phyloP scores from a whole-genome alignment of 2,797 vertebrate genomes.

The Stomatorhinus walkeri region DNA sequence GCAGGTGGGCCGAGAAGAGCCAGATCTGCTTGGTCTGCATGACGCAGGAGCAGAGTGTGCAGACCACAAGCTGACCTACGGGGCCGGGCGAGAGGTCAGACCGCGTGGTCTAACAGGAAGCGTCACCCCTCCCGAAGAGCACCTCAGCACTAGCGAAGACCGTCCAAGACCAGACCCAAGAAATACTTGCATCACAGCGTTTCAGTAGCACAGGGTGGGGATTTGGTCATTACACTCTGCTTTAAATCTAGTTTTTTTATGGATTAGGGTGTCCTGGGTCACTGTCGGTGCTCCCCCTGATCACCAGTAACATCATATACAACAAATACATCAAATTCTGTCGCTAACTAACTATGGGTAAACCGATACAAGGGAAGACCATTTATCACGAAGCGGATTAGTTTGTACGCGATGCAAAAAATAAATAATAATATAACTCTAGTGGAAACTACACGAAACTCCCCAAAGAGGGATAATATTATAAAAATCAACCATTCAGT shows the following conservation, averaged over 20 bases:
- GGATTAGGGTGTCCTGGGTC: too few relatives aligned
- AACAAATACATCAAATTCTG: neutral
- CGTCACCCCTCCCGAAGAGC: neutral
- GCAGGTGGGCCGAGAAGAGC: constrained; percentile 96
- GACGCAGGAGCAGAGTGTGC: constrained; percentile 91
- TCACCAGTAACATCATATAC: too few relatives aligned
- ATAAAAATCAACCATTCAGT: neutral
- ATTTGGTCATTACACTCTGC: neutral
- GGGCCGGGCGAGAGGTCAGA: constrained; percentile 21
- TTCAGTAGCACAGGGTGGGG: neutral
- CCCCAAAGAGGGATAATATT: neutral
- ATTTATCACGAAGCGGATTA: neutral
- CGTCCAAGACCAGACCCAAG: neutral
- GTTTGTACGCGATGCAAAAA: neutral
- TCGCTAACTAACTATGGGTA: neutral
- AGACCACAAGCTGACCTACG: constrained; percentile 95
- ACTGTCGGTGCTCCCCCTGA: too few relatives aligned
- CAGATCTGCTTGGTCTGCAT: constrained; percentile 99
- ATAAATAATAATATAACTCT: neutral
- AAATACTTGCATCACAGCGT: neutral
- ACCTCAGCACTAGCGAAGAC: neutral
- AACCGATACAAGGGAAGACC: neutral
- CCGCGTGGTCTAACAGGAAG: neutral
- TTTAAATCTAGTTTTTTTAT: neutral
- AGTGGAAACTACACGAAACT: neutral